Base-by-base conservation (phyloP, 1,140 invertebrate species). In the Linepithema humile region DNA sequence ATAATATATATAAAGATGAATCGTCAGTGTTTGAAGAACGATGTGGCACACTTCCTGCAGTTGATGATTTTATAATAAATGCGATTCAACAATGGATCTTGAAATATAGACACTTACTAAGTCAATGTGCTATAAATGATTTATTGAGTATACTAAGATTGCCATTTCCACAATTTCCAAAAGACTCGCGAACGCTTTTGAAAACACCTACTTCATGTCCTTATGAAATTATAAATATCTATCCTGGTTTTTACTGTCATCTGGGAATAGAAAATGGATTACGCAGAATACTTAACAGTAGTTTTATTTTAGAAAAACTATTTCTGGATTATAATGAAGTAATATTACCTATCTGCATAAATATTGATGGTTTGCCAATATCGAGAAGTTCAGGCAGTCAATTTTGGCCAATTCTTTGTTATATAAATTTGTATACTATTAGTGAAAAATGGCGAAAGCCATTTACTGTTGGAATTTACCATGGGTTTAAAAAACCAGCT, bases 151-250 rank as follows among this genome's bases (percentile, higher is more conserved):
- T 65, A 65, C 62, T 65, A 65, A 65, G 38, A 43, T 10, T 43
- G 20, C 38, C 38, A 65, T 65, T 43, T 65, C 62, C 62, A 65
- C 62, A 65, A 65, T 65, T 65, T 65, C 62, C 62, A 65, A 65
- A 65, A 20, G 20, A 65, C 43, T 65, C 38, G 20, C 62, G 59
- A 62, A 62, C 59, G 62, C 20, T 65, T 65, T 12, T 65, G 20
- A 35, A 65, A 43, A 65, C 60, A 40, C 20, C 62, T 26, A 43
- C 62, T 26, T 65, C 38, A 43, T 65, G 62, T 65, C 62, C 62
- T 65, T 65, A 65, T 65, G 12, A 65, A 65, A 65, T 65, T 65
- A 65, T 43, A 65, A 65, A 38, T 9, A 65, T 65, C 4, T 40
- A 64, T 48, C 35, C 60, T 12, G 35, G 60, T 40, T 64, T 64